Percentiles rank a stretch among this genome's conserved stretches.
phyloP scores from a whole-genome alignment of 2,888 invertebrate genomes.

The Andricus quercusramuli region DNA sequence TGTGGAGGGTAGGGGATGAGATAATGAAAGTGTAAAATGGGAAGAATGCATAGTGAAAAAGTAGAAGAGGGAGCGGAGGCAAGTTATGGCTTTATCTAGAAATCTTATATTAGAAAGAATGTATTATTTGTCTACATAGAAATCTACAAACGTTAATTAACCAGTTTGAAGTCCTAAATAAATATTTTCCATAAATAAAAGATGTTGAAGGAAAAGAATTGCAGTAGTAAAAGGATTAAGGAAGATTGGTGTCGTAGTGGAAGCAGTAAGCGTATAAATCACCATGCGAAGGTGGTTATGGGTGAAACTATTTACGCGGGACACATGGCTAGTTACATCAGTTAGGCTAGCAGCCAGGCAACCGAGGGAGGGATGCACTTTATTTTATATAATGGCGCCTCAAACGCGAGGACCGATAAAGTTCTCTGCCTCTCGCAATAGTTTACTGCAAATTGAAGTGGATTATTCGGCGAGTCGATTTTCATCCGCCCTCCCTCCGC shows the following conservation, averaged over 20 bases:
- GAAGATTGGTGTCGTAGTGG: neutral
- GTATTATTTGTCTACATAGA: too few species aligned
- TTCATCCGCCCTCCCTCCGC: conserved; percentile 55
- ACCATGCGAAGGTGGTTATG: neutral
- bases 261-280: neutral
- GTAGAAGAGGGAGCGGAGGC: too few species aligned
- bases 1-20: too few species aligned
- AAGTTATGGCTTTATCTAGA: too few species aligned
- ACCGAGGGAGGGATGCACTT: conserved; percentile 36
- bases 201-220: neutral
- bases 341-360: conserved; percentile 47
- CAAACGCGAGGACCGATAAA: conserved; percentile 44
- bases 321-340: conserved; percentile 42
- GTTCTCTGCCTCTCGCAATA: conserved; percentile 54
- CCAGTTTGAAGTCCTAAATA: too few species aligned
- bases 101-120: too few species aligned
- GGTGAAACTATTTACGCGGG: conserved; percentile 12
- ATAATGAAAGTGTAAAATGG: too few species aligned
- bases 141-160: too few species aligned
- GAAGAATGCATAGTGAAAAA: too few species aligned
- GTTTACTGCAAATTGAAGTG: conserved; percentile 75
- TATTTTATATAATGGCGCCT: conserved; percentile 52
- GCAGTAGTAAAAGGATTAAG: neutral
- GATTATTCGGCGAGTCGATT: conserved; percentile 70
- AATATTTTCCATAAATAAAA: neutral